A percentile compares a stretch with the other conserved stretches of the same genome.
Evolutionary conservation across 2,888 invertebrate genomes (phyloP).

Genomic region (Buathra laborator): DNA sequence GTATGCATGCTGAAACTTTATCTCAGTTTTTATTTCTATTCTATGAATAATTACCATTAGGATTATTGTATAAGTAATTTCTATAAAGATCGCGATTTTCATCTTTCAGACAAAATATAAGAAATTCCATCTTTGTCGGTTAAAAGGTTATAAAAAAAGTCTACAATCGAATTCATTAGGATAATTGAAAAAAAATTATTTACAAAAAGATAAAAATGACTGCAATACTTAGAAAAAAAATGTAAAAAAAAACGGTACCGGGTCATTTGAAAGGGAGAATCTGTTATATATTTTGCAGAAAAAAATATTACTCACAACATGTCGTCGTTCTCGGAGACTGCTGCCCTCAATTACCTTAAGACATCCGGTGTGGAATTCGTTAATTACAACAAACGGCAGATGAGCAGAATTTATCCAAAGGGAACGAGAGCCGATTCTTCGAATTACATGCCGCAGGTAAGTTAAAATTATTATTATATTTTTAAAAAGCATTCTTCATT

Average conservation of each 20-base stretch:
- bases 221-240: too few relatives aligned
- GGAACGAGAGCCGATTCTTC: constrained; percentile 99
- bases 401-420: constrained; percentile 99
- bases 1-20: constrained; percentile 86
- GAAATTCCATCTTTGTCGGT: not conserved
- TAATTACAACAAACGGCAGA: constrained; percentile 99
- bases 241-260: too few relatives aligned
- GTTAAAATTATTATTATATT: not conserved
- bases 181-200: too few relatives aligned
- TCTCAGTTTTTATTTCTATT: not conserved
- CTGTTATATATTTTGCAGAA: constrained; percentile 87
- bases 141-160: not conserved
- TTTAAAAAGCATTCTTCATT: not conserved
- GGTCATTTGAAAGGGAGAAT: not conserved
- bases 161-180: too few relatives aligned
- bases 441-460: constrained; percentile 99
- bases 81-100: too few relatives aligned
- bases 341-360: constrained; percentile 98
- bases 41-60: too few relatives aligned
- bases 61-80: too few relatives aligned
- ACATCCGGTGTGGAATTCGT: constrained; percentile 99
- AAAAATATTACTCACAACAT: constrained; percentile 98
- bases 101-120: too few relatives aligned
- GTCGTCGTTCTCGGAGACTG: constrained; percentile 99
- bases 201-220: too few relatives aligned